Evolutionary conservation across 2,797 vertebrate genomes (phyloP), one percentile per base, ranked within the genome.

Genomic region (Betta splendens): DNA sequence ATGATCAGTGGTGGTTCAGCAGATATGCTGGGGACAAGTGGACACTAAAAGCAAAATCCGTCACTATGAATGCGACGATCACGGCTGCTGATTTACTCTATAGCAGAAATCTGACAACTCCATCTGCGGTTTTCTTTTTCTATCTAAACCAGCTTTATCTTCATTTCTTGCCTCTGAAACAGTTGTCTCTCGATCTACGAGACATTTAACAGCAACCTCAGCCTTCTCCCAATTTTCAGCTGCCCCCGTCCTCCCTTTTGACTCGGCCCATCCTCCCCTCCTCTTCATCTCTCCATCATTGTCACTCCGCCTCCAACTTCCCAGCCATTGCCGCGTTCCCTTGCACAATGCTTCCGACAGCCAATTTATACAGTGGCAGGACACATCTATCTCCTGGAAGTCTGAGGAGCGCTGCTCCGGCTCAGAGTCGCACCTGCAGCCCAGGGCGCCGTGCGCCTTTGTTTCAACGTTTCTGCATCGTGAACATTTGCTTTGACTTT

Each of bases 291-390:
- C 75, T 82, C 64, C 60, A 64, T 89, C 79, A 78, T 50, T 73
- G 76, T 81, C 81, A 74, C 64, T 51, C 38, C 15, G 18, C 61
- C 53, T 69, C 61, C 43, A 79, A 80, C 80, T 75, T 83, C 60
- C 57, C 64, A 52, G 69, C 77, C 47, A 79, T 72, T 54, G 49
- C 57, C 37, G 59, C 58, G 73, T 78, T 73, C 64, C 52, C 50
- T 74, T 18, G 46, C 69, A 36, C 81, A 81, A 72, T 70, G 69
- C 81, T 84, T 87, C 84, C 67, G 78, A 88, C 84, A 86, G 78
- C 74, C 85, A 88, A 89, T 89, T 89, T 88, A 87, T 64, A 75
- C 65, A 67, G 62, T 82, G 83, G 85, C 82, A 85, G 82, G 78
- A 72, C n/a, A 31, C 81, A 90, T 90, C 81, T 76, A 83, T 89